These are phyloP conservation scores for Scaptomyza reducta DNA, from an alignment of 2,888 invertebrate genomes.

Conservation along the genomic window DNA sequence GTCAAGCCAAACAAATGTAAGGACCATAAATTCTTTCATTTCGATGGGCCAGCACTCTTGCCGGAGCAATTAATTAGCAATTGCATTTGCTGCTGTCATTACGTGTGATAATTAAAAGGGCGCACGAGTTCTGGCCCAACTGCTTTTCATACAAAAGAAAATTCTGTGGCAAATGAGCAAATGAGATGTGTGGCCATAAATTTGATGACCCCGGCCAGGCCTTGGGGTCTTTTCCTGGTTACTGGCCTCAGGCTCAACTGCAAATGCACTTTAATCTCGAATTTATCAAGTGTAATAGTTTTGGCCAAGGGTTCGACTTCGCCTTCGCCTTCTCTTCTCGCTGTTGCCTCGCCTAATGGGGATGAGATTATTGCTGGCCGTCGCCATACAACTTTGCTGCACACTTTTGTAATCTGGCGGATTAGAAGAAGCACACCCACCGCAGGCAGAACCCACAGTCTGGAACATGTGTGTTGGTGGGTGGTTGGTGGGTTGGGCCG, in stretches of 20 bases:
- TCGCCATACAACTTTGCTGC: conserved; percentile 46
- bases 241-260: conserved; percentile 56
- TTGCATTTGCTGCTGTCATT: conserved; percentile 78
- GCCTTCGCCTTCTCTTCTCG: conserved; percentile 15
- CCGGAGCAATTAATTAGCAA: conserved; percentile 80
- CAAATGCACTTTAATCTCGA: conserved; percentile 81
- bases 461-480: conserved; percentile 16
- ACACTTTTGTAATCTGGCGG: conserved; percentile 69
- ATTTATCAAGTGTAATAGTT: conserved; percentile 80
- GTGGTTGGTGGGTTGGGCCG: conserved; percentile 26
- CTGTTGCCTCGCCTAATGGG: conserved; percentile 44
- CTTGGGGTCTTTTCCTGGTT: conserved; percentile 11
- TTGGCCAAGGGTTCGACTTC: conserved; percentile 31
- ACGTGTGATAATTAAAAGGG: conserved; percentile 80
- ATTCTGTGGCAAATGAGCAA: conserved; percentile 46
- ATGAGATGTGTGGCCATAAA: conserved; percentile 80
- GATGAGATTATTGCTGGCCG: conserved; percentile 46
- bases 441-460: conserved; percentile 28
- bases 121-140: conserved; percentile 38
- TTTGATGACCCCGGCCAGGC: conserved; percentile 63
- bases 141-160: conserved; percentile 47
- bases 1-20: conserved; percentile 67
- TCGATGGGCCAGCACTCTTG: conserved; percentile 25
- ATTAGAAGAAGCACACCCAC: conserved; percentile 55
- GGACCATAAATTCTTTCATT: conserved; percentile 62